Evolutionary conservation across 2,888 invertebrate genomes (phyloP).

Genomic region (Tipula confusa): DNA sequence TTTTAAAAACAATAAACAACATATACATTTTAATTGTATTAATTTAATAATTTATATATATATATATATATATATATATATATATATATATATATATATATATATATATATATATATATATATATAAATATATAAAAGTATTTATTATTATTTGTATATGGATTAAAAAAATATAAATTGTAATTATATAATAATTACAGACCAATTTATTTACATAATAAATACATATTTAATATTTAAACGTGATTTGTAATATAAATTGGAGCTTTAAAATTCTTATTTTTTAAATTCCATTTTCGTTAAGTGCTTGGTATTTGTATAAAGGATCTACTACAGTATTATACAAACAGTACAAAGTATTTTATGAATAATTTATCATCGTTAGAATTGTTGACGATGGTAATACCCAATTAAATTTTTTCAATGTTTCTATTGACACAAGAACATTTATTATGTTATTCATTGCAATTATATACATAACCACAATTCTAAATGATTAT

Average conservation of each 20-base stretch:
- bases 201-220: neutral
- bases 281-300: neutral
- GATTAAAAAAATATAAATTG: slow-evolving; percentile 4
- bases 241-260: neutral
- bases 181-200: neutral
- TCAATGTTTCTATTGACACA: neutral
- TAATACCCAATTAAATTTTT: neutral
- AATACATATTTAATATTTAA: neutral
- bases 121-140: neutral
- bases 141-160: neutral
- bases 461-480: neutral
- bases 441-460: neutral
- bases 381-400: neutral
- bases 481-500: neutral
- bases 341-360: neutral
- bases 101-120: neutral
- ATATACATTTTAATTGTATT: neutral
- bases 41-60: slow-evolving; percentile 3
- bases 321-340: neutral
- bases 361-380: neutral
- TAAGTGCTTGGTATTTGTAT: neutral
- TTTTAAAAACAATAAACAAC: neutral
- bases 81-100: neutral
- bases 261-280: neutral
- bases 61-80: neutral